phyloP scores from a whole-genome alignment of 2,888 invertebrate genomes.

The Caenorhabditis sp. region DNA sequence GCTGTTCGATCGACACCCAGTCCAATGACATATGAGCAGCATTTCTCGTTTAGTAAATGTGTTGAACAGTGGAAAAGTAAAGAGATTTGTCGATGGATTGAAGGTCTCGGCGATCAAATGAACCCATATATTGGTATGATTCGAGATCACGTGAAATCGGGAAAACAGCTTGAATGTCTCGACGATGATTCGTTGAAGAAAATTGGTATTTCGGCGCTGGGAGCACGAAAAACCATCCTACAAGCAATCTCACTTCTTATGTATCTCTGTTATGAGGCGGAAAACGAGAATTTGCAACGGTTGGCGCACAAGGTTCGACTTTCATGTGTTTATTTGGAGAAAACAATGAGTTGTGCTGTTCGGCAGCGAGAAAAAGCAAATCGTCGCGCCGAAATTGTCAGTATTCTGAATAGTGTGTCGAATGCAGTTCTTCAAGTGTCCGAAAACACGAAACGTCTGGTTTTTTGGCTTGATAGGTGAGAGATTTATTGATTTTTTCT shows the following conservation, averaged over 20 bases:
- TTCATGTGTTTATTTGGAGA: conserved; percentile 71
- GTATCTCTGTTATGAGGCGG: conserved; percentile 88
- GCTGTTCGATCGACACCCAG: conserved; percentile 24
- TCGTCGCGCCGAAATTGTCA: conserved; percentile 41
- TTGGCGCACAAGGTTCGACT: conserved; percentile 85
- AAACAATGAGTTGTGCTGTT: conserved; percentile 36
- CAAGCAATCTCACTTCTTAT: conserved; percentile 89
- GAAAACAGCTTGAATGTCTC: conserved; percentile 83
- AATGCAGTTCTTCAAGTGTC: conserved; percentile 81
- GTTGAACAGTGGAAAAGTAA: conserved; percentile 50
- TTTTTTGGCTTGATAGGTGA: conserved; percentile 88
- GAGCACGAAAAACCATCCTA: conserved; percentile 90
- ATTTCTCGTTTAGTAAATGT: conserved; percentile 34
- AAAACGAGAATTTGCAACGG: conserved; percentile 89
- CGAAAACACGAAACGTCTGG: conserved; percentile 84
- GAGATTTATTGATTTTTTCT: conserved; percentile 10
- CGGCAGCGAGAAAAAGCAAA: conserved; percentile 39
- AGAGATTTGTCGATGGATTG: conserved; percentile 54
- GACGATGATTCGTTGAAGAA: conserved; percentile 87
- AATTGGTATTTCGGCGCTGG: conserved; percentile 84
- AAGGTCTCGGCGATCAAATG: conserved; percentile 54
- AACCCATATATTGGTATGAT: conserved; percentile 46
- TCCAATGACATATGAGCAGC: conserved; percentile 39
- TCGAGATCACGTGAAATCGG: conserved; percentile 71
- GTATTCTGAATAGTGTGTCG: conserved; percentile 50